phyloP scores from a whole-genome alignment of 35 echinoderm and acorn worm species.

The Apostichopus parvimensis region DNA sequence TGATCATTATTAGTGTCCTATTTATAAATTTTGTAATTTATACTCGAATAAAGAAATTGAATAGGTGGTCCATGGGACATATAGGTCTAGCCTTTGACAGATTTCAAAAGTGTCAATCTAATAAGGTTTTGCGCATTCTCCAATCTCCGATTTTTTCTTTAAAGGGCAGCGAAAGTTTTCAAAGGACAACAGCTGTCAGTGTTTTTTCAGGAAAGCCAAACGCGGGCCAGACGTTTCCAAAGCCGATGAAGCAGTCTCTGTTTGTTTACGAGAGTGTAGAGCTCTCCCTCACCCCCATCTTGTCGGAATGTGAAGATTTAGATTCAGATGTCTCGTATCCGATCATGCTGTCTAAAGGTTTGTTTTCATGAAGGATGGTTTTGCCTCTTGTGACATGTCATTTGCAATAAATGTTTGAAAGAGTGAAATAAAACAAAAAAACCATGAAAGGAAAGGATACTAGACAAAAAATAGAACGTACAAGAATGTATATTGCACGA shows the following conservation, averaged over 20 bases:
- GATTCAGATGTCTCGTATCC: conserved; percentile 72
- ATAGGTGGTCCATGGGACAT: too few relatives aligned
- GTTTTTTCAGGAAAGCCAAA: background rate
- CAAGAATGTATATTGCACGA: too few relatives aligned
- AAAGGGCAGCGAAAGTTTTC: conserved; percentile 38
- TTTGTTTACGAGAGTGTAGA: conserved; percentile 95
- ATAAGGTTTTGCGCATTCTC: too few relatives aligned
- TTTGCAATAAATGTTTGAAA: too few relatives aligned
- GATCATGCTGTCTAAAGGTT: conserved; percentile 76
- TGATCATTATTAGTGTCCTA: too few relatives aligned
- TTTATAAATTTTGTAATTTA: too few relatives aligned
- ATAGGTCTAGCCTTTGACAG: too few relatives aligned
- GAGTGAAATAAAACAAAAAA: too few relatives aligned
- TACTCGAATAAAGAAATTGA: too few relatives aligned
- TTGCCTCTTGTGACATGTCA: background rate
- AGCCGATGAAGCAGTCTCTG: conserved; percentile 28
- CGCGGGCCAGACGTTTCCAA: background rate
- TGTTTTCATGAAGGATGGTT: background rate
- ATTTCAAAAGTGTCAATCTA: too few relatives aligned
- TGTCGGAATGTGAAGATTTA: conserved; percentile 63
- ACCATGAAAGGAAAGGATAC: too few relatives aligned
- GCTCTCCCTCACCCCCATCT: conserved; percentile 65
- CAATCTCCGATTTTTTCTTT: background rate
- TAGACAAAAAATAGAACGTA: too few relatives aligned
- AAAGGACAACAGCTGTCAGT: conserved; percentile 15